Evolutionary conservation across 2,113 vertebrate species (phyloP).

Genomic region (Sitta europaea): DNA sequence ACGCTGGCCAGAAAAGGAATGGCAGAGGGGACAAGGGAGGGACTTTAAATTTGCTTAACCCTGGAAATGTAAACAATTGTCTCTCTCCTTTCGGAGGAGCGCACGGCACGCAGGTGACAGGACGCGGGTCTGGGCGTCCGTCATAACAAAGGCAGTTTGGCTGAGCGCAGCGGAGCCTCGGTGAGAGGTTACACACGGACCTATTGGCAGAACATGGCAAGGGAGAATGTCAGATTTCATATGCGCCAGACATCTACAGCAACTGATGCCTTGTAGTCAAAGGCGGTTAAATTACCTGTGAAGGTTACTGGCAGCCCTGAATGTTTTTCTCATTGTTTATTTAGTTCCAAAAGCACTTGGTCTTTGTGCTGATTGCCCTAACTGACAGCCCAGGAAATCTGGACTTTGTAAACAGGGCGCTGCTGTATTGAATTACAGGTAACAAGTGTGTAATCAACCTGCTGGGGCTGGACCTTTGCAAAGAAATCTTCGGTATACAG

Average conservation of each 20-base stretch:
- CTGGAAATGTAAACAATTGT: not conserved
- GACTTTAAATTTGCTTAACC: not conserved
- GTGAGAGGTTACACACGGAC: constrained; percentile 34
- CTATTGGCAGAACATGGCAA: constrained; percentile 60
- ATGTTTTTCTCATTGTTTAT: constrained; percentile 76
- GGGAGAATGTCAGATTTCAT: constrained; percentile 75
- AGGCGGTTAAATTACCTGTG: constrained; percentile 75
- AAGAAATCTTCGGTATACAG: constrained; percentile 9
- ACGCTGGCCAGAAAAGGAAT: not conserved
- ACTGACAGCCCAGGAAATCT: constrained; percentile 77
- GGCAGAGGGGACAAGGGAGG: not conserved
- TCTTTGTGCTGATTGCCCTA: constrained; percentile 73
- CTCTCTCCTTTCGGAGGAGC: not conserved
- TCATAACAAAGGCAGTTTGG: constrained; percentile 26
- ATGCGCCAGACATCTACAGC: constrained; percentile 68
- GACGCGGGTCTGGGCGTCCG: constrained; percentile 17
- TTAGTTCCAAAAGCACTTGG: constrained; percentile 76
- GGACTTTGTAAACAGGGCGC: constrained; percentile 73
- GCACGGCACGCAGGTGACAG: not conserved
- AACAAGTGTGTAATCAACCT: constrained; percentile 73
- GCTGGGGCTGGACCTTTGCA: constrained; percentile 50
- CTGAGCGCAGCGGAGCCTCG: constrained; percentile 10
- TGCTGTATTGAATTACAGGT: constrained; percentile 75
- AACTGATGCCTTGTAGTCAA: constrained; percentile 73
- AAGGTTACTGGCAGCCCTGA: constrained; percentile 75